Evolutionary conservation across 2,888 invertebrate genomes (phyloP), one percentile per base, ranked within the genome.

Genomic region (Apodemia duryi): DNA sequence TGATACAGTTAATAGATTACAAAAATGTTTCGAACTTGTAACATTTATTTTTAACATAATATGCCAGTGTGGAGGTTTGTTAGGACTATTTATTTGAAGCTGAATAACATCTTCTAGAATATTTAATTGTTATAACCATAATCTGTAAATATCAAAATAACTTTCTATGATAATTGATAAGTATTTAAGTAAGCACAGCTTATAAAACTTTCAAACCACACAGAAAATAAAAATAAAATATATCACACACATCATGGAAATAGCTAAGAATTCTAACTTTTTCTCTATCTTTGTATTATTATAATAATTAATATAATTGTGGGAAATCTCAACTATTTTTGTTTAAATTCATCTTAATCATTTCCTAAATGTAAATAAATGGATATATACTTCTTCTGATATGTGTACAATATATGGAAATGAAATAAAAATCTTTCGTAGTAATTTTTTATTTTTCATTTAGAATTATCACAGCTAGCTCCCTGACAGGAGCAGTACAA

Each of bases 361-460:
- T 82, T 84, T 84, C 83, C 77, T 82, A 79, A 71, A 71, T 79
- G 75, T 86, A 76, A 73, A 86, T 88, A 88, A 78, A 83, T 85
- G 86, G 74, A 75, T 75, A 75, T 80, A 78, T 76, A 72, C 46
- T 72, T 71, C 71, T 72, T 80, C 79, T 78, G 74, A 79, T 84
- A 80, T 83, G 82, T 89, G 85, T 88, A 87, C 82, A 84, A 79
- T 84, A 83, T 80, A 81, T 87, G 88, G 88, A 87, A 88, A 85
- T 85, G 80, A 88, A 91, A 88, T 88, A 91, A 91, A 88, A 75
- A 85, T 81, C 61, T 88, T 90, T 90, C 84, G 82, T 90, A 90
- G 88, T 84, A 83, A 81, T 74, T 75, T 21, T 62, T 73, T 51
- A 32, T 46, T 13, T 46, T 46, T 46, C 11, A 46, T 46, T 46